Conservation (phyloP, 2,888 invertebrate genomes). For the Ochlodes sylvanus region DNA sequence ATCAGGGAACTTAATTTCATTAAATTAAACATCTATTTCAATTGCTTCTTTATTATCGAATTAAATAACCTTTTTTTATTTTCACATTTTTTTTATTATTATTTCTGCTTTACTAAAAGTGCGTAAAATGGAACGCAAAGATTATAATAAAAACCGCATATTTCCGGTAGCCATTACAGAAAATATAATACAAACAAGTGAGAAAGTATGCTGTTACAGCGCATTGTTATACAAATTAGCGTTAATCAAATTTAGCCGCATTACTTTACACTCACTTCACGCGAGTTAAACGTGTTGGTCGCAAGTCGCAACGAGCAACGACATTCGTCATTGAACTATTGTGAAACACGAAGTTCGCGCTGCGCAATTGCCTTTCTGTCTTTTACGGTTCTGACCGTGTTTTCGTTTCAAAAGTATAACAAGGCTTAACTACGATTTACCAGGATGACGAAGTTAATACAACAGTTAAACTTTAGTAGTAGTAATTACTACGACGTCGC, state of each 20-base stretch:
- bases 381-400: constrained; percentile 71
- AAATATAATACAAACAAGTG: constrained; percentile 56
- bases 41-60: too few species aligned
- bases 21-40: too few species aligned
- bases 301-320: constrained; percentile 7
- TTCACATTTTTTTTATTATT: too few species aligned
- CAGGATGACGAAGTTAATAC: constrained; percentile 83
- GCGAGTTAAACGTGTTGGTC: constrained; percentile 7
- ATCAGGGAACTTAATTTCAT: too few species aligned
- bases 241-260: constrained; percentile 46
- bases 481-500: constrained; percentile 76
- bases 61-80: too few species aligned
- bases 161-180: constrained; percentile 75
- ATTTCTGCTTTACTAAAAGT: too few species aligned
- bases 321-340: constrained; percentile 50
- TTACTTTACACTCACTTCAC: constrained; percentile 48
- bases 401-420: constrained; percentile 65
- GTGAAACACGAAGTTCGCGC: constrained; percentile 56
- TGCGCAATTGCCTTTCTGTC: constrained; percentile 63
- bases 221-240: constrained; percentile 1
- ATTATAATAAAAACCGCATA: constrained; percentile 58
- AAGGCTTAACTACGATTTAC: constrained; percentile 79
- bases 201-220: not conserved
- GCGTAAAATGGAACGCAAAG: constrained; percentile 53
- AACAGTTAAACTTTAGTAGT: constrained; percentile 84